Evolutionary conservation across 2,888 invertebrate genomes (phyloP), one percentile per base, ranked within the genome.

Genomic region (Physocephala rufipes): DNA sequence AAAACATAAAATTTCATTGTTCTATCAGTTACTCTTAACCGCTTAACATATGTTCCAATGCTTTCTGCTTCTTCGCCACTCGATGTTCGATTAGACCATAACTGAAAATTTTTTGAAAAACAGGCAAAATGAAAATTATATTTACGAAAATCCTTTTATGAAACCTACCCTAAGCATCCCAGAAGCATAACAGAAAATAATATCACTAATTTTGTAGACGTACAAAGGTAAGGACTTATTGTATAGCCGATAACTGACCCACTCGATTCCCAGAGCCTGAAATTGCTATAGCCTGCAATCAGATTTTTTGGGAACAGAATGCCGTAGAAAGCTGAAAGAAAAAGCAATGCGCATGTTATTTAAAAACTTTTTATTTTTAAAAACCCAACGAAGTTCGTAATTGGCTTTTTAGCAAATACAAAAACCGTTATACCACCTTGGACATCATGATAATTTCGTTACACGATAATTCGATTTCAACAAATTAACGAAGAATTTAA

Each of bases 221-320:
- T 92, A 80, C 94, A 93, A 5, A 95, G 85, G 79, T 91, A 91
- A 2, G 93, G 91, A 59, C 93, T 95, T 71, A 92, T 91, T 0
- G 91, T 90, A 79, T 95, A 96, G 1, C 95, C 92, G 70, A 95
- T 89, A 16, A 95, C 95, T 72, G 96, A 95, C 66, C 96, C 97
- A 0, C 94, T 90, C 0, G 95, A 92, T 85, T 96, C 96, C 96
- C 96, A 97, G 64, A 97, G 87, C 12, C 96, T 89, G 86, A 96
- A 96, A 87, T 96, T 96, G 76, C 96, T 95, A 85, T 95, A 97
- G 0, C 95, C 94, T 0, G 96, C 95, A 81, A 96, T 96, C 79
- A 95, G 92, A 78, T 92, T 90, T 19, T 92, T 91, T 0, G 93
- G 93, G 81, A 96, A 96, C 69, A 96, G 86, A 67, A 94, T 92